Conservation (phyloP, 2,113 vertebrate species). For the Petrocephalus zakoni region DNA sequence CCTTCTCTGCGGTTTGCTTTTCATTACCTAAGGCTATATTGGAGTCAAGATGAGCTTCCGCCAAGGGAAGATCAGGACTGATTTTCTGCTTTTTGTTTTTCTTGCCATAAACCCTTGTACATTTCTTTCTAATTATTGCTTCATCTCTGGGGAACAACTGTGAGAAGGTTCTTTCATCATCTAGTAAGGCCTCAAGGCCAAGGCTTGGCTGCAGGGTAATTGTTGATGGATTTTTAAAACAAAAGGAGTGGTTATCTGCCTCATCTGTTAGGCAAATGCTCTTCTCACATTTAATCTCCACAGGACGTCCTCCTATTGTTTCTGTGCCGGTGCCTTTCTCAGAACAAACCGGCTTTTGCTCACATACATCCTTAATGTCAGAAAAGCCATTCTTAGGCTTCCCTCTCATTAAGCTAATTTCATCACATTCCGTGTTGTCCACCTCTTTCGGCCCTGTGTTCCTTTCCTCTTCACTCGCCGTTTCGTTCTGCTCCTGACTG, state of each 20-base stretch:
- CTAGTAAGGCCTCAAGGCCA: slow-evolving; percentile 64
- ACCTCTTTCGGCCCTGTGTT: slow-evolving; percentile 26
- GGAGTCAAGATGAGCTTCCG: slow-evolving; percentile 36
- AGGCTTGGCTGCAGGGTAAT: slow-evolving; percentile 34
- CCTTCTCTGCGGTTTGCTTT: slow-evolving; percentile 55
- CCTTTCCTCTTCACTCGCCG: slow-evolving; percentile 36
- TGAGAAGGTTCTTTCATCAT: slow-evolving; percentile 79
- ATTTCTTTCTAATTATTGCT: slow-evolving; percentile 74
- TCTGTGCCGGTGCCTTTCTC: slow-evolving; percentile 44
- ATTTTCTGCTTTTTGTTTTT: slow-evolving; percentile 68
- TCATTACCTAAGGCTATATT: slow-evolving; percentile 44
- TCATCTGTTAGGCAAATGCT: slow-evolving; percentile 40
- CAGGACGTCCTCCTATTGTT: slow-evolving; percentile 44
- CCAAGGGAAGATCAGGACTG: slow-evolving; percentile 9
- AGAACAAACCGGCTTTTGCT: slow-evolving; percentile 33
- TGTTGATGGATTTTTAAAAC: slow-evolving; percentile 38
- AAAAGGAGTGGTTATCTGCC: slow-evolving; percentile 30
- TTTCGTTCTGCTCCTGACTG: slow-evolving; percentile 28
- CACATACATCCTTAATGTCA: slow-evolving; percentile 36
- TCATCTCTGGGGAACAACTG: slow-evolving; percentile 79
- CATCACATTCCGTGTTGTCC: slow-evolving; percentile 25
- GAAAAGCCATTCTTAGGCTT: slow-evolving; percentile 28
- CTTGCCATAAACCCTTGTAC: slow-evolving; percentile 80
- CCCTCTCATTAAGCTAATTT: slow-evolving; percentile 26
- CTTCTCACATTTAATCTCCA: slow-evolving; percentile 56